phyloP scores from a whole-genome alignment of 2,888 invertebrate genomes.

The Lampropteryx suffumata region DNA sequence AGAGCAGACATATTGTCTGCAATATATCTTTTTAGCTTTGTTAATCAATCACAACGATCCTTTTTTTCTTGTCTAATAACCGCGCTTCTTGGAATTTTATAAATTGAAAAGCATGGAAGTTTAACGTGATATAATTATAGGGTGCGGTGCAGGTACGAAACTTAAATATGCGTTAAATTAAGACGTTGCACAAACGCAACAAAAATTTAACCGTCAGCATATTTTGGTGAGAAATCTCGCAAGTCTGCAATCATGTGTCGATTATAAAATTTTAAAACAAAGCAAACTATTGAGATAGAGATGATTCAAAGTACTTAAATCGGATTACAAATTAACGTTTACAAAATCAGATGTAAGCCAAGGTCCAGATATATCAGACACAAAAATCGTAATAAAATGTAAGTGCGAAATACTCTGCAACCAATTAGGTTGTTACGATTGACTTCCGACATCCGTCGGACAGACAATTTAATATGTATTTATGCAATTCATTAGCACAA shows the following conservation, averaged over 20 bases:
- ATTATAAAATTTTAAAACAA: too few relatives aligned
- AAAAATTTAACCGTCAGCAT: slow-evolving; percentile 10
- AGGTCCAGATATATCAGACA: slow-evolving; percentile 35
- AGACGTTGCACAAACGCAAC: slow-evolving; percentile 40
- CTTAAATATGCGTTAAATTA: slow-evolving; percentile 58
- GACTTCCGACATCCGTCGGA: slow-evolving; percentile 47
- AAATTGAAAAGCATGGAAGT: slow-evolving; percentile 55
- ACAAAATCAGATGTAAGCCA: slow-evolving; percentile 11
- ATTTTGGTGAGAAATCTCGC: not conserved
- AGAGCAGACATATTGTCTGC: slow-evolving; percentile 20
- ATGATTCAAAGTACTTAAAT: not conserved
- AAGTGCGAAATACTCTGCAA: slow-evolving; percentile 34
- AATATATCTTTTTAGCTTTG: slow-evolving; percentile 37
- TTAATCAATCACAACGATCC: slow-evolving; percentile 48
- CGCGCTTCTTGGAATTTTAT: slow-evolving; percentile 51
- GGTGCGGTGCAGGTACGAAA: slow-evolving; percentile 45
- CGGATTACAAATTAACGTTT: too few relatives aligned
- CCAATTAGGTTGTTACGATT: slow-evolving; percentile 55
- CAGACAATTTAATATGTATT: slow-evolving; percentile 39
- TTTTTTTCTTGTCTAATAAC: slow-evolving; percentile 47
- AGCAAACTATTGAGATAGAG: not conserved
- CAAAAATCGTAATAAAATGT: slow-evolving; percentile 35
- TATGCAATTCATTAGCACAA: slow-evolving; percentile 36
- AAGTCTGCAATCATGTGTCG: not conserved
- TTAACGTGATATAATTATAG: slow-evolving; percentile 53